phyloP scores from a whole-genome alignment of 2,113 vertebrate species.

The Mesocricetus auratus region DNA sequence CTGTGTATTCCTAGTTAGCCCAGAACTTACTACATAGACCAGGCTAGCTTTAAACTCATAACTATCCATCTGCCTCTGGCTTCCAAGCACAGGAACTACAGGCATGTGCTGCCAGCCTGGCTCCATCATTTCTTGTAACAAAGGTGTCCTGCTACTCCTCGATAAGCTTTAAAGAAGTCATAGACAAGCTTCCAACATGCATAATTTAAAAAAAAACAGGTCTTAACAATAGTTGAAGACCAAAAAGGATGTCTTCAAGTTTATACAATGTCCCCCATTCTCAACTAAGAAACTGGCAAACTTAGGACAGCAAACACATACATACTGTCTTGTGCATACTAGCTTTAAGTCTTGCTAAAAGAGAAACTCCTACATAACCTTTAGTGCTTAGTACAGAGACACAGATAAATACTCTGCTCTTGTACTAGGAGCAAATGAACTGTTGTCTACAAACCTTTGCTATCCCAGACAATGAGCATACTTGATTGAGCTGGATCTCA shows the following conservation, averaged over 20 bases:
- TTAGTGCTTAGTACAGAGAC: neutral
- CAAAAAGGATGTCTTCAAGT: conserved; percentile 23
- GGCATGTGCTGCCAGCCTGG: neutral
- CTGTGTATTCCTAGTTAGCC: neutral
- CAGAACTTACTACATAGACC: neutral
- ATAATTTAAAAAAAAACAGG: neutral
- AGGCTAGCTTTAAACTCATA: neutral
- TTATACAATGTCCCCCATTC: neutral
- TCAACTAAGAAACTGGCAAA: conserved; percentile 19
- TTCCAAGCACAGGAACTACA: neutral
- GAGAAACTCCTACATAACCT: neutral
- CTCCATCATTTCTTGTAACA: conserved; percentile 3
- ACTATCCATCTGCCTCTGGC: neutral
- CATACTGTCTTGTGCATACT: neutral
- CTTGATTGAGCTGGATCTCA: neutral
- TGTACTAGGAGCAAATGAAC: neutral
- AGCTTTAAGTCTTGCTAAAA: conserved; percentile 13
- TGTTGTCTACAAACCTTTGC: neutral
- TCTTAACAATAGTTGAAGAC: conserved; percentile 18
- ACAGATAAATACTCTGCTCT: neutral
- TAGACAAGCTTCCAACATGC: neutral
- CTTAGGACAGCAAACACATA: neutral
- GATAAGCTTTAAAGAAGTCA: conserved; percentile 28
- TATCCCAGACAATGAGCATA: neutral
- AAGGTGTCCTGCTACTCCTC: conserved; percentile 6